phyloP scores from a whole-genome alignment of 1,140 invertebrate species.

The Drosophila saltans region DNA sequence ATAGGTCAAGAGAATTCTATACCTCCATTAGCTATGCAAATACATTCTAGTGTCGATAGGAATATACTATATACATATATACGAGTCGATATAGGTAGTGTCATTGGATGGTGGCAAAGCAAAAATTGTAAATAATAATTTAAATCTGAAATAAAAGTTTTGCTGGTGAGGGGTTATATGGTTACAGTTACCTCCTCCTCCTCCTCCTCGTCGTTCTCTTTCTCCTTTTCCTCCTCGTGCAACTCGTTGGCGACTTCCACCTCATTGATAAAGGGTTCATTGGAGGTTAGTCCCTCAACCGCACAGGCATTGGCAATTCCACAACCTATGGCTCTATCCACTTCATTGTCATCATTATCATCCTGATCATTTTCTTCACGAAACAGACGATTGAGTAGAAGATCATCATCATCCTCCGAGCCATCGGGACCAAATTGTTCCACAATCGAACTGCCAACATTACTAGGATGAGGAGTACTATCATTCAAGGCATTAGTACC shows the following conservation, averaged over 20 bases:
- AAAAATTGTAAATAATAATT: slow-evolving; percentile 32
- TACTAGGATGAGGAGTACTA: slow-evolving; percentile 72
- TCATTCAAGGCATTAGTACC: slow-evolving; percentile 64
- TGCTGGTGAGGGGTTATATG: background rate
- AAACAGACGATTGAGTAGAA: slow-evolving; percentile 41
- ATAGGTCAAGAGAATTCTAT: slow-evolving; percentile 44
- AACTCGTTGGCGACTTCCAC: slow-evolving; percentile 46
- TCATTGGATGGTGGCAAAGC: slow-evolving; percentile 4
- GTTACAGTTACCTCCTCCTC: slow-evolving; percentile 62
- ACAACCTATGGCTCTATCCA: slow-evolving; percentile 9
- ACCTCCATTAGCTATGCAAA: slow-evolving; percentile 60
- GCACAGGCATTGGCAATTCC: slow-evolving; percentile 61
- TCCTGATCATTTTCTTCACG: slow-evolving; percentile 43
- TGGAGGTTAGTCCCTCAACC: slow-evolving; percentile 62
- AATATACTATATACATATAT: background rate
- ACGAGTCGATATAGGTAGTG: slow-evolving; percentile 19
- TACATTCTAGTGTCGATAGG: slow-evolving; percentile 22
- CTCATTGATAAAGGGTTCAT: slow-evolving; percentile 62
- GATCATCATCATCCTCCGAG: slow-evolving; percentile 38
- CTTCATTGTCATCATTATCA: slow-evolving; percentile 44
- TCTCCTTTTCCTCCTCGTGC: background rate
- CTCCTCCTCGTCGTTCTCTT: slow-evolving; percentile 7
- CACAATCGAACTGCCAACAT: slow-evolving; percentile 45
- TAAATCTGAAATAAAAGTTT: slow-evolving; percentile 1
- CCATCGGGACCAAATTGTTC: slow-evolving; percentile 50